phyloP scores from a whole-genome alignment of 1,140 invertebrate species.

The Papilio machaon region DNA sequence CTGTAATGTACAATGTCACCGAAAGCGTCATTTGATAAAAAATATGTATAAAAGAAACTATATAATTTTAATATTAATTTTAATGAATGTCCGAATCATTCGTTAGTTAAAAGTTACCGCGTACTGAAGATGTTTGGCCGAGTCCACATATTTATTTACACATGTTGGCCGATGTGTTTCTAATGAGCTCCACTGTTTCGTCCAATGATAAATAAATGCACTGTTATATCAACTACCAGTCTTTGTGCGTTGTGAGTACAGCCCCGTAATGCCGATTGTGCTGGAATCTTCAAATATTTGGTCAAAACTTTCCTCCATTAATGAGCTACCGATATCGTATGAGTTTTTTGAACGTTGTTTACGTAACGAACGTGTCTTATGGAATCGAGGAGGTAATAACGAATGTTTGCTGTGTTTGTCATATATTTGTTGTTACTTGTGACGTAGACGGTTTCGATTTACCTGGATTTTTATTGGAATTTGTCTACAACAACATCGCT shows the following conservation, averaged over 20 bases:
- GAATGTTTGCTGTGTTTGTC: constrained; percentile 60
- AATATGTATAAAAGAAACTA: too few species aligned
- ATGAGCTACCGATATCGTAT: constrained; percentile 76
- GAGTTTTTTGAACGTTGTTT: constrained; percentile 73
- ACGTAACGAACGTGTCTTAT: constrained; percentile 62
- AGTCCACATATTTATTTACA: constrained; percentile 74
- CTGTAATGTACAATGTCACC: too few species aligned
- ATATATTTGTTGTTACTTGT: constrained; percentile 56
- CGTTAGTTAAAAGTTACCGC: constrained; percentile 45
- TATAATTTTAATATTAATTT: too few species aligned
- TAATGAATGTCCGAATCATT: constrained; percentile 39
- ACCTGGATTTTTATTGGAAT: constrained; percentile 63
- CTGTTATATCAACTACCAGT: constrained; percentile 76
- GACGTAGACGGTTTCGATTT: constrained; percentile 51
- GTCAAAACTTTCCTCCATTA: constrained; percentile 77
- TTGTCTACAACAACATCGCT: constrained; percentile 63
- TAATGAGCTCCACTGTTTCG: constrained; percentile 70
- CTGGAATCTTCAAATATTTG: constrained; percentile 75
- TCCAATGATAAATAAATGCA: constrained; percentile 63
- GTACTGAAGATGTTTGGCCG: constrained; percentile 65
- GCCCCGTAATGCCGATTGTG: constrained; percentile 71
- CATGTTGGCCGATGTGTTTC: constrained; percentile 75
- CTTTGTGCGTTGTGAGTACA: constrained; percentile 64
- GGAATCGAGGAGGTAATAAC: constrained; percentile 48
- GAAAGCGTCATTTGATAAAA: too few species aligned